Evolutionary conservation across 1,140 invertebrate genomes (phyloP).

Genomic region (Bombus difficillimus): DNA sequence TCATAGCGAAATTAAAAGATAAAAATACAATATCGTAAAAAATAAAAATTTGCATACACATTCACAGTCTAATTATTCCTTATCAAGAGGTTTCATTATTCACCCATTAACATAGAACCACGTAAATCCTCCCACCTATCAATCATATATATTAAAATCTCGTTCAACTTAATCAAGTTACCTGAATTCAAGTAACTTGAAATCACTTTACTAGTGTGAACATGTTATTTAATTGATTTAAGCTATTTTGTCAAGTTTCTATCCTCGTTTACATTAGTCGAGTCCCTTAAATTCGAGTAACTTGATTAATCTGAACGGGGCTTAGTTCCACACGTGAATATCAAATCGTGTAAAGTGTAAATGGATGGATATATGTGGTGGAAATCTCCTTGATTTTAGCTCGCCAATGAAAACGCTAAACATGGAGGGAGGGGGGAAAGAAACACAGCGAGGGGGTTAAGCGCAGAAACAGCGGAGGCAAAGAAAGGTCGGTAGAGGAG

Average conservation of each 20-base stretch:
- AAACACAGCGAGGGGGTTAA: slow-evolving; percentile 5
- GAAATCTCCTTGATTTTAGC: slow-evolving; percentile 56
- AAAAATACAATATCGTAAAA: no score
- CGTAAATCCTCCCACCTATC: not conserved
- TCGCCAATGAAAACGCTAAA: slow-evolving; percentile 28
- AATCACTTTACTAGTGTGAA: not conserved
- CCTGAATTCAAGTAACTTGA: not conserved
- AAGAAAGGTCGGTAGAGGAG: slow-evolving; percentile 23
- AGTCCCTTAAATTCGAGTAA: not conserved
- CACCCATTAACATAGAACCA: no score
- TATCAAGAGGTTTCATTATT: no score
- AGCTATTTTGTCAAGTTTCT: not conserved
- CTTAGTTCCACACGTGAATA: not conserved
- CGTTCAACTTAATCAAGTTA: not conserved
- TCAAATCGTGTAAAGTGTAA: slow-evolving; percentile 14
- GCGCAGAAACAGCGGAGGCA: slow-evolving; percentile 16
- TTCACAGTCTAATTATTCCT: no score
- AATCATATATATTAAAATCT: not conserved
- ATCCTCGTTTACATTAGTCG: not conserved
- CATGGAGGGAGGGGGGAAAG: slow-evolving; percentile 16
- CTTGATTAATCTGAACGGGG: not conserved
- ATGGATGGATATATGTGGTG: slow-evolving; percentile 1
- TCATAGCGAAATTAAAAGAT: no score
- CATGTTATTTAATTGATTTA: not conserved
- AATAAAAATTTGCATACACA: no score